A percentile compares a stretch with the other conserved stretches of the same genome.
Evolutionary conservation across 2,113 vertebrate species (phyloP).

Genomic region (Sceloporus tristichus): DNA sequence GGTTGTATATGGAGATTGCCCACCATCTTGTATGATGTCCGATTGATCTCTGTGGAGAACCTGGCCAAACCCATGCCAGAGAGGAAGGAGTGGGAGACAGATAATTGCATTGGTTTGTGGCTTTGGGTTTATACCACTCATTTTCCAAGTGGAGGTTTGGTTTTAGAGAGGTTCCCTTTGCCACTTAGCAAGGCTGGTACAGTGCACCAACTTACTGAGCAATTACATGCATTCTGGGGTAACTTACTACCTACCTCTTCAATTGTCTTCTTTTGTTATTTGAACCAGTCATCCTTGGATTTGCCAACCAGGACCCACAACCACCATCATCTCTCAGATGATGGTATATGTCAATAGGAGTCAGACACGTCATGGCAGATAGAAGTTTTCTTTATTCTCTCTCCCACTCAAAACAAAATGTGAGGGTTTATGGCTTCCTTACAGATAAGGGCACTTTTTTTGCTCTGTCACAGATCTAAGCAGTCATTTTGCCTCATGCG

Average conservation of each 20-base stretch:
- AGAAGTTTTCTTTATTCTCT: not conserved
- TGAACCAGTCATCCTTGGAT: not conserved
- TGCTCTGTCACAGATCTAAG: no score
- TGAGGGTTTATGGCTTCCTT: not conserved
- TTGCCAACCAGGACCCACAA: not conserved
- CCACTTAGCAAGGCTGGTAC: not conserved
- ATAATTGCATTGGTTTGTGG: not conserved
- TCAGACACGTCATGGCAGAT: not conserved
- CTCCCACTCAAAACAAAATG: not conserved
- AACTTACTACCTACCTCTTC: no score
- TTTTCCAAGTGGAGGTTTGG: no score
- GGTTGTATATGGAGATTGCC: not conserved
- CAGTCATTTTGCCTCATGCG: not conserved
- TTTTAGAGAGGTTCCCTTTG: not conserved
- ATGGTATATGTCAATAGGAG: not conserved
- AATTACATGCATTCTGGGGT: not conserved
- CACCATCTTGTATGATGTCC: not conserved
- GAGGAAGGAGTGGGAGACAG: not conserved
- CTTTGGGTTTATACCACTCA: not conserved
- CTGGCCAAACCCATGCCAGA: not conserved
- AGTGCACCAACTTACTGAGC: not conserved
- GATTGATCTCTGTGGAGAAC: not conserved
- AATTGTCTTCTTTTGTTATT: not conserved
- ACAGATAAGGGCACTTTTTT: not conserved
- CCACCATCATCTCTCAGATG: not conserved